Evolutionary conservation across 1,140 invertebrate genomes (phyloP), one percentile per base, ranked within the genome.

Genomic region (Musca vetustissima): DNA sequence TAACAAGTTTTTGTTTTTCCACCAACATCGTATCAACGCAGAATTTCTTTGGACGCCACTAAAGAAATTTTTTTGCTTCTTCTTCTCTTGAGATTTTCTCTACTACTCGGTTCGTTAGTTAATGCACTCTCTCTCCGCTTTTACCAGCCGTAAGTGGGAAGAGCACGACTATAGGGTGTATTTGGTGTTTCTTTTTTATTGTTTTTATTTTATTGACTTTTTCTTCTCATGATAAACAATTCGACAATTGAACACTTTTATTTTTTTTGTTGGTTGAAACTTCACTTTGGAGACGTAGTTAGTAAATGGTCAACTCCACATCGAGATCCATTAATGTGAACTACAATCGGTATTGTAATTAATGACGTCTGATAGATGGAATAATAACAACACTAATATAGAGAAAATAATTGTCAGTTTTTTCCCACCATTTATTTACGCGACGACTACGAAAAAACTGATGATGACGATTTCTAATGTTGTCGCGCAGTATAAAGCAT

Each of bases 141-240:
- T n/a, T 32, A 28, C 28, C 4, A 11, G 36, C 17, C 57, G 13
- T 17, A 21, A 36, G 57, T 11, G 28, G 19, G 57, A 61, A 61
- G 25, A 61, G 28, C 21, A 4, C 57, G 8, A 13, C 57, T 61
- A 61, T 61, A 61, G 6, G 57, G 17, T 11, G n/a, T n/a, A 13
- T 8, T 43, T 43, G 6, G 28, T 43, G 36, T 6, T 28, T 2
- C n/a, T 32, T 21, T 36, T 61, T 17, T 36, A 61, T 61, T 61
- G 57, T 61, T 61, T 61, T 61, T 61, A 61, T 61, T 59, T 61
- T 61, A 61, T 61, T 61, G 57, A 61, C 57, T 61, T 61, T 59
- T 61, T 61, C n/a, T n/a, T n/a, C 36, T 43, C 57, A 61, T 61
- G 57, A 61, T 61, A 61, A 61, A 61, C 57, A 61, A 61, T 61